A percentile compares a stretch with the other conserved stretches of the same genome.
Evolutionary conservation across 2,888 invertebrate species (phyloP).

Genomic region (Folsomia manolachei): DNA sequence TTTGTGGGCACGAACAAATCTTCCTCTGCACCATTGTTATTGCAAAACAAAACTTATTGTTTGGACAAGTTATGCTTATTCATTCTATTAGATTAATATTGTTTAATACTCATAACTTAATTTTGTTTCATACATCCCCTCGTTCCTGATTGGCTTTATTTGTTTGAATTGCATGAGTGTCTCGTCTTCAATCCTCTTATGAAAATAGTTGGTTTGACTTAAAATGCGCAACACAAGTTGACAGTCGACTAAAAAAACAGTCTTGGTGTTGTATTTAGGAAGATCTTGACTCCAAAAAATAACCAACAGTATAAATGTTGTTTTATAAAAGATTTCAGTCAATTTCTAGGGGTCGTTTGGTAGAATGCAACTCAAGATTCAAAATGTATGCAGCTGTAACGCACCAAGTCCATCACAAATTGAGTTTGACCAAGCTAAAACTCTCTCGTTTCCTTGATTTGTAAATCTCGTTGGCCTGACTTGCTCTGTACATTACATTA

Average conservation of each 20-base stretch:
- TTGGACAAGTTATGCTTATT: constrained; percentile 2
- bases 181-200: neutral
- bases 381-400: too few species aligned
- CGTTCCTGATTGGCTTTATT: constrained; percentile 2
- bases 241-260: neutral
- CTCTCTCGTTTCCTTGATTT: neutral
- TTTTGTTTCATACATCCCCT: too few species aligned
- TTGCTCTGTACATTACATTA: neutral
- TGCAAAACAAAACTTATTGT: neutral
- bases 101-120: neutral
- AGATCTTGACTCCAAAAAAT: neutral
- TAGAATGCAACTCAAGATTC: too few species aligned
- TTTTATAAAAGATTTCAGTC: too few species aligned
- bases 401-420: too few species aligned
- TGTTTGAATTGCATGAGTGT: neutral
- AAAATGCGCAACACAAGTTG: neutral
- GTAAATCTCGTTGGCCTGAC: neutral
- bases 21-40: neutral
- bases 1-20: neutral
- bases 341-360: too few species aligned
- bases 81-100: neutral
- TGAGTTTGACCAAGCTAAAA: neutral
- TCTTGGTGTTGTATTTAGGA: neutral
- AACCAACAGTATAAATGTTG: neutral
- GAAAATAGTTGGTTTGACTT: neutral